Base-by-base conservation (phyloP, 2,797 vertebrate species). In the Sarcoramphus papa region DNA sequence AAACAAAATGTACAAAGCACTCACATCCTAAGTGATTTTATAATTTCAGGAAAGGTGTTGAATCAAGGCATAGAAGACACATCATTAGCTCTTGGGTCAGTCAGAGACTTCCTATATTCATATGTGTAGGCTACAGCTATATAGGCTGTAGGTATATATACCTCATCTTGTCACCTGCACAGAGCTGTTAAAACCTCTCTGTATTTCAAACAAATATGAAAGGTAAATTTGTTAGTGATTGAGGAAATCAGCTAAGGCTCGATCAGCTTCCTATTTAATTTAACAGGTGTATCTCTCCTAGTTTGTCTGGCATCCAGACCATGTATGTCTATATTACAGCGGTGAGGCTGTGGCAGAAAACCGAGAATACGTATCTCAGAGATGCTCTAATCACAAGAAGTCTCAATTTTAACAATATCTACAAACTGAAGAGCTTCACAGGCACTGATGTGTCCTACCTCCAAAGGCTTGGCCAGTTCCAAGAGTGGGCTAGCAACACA, bases 321-420 rank as follows among this genome's bases (percentile, higher is more conserved):
- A 27, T 9, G 4, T 23, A 21, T n/a, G 12, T 50, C 40, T 59
- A 5, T 33, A 43, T 45, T 63, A 64, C 12, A 27, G 21, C 2
- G 2, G 23, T 74, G 21, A 76, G 9, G 18, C 51, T 65, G 12
- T 19, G 40, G 24, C 33, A 84, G 45, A 77, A 45, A 80, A 73
- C 6, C 1, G 1, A 72, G 33, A 86, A 28, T 12, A 30, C 0
- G 0, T 50, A 35, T 18, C 4, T 37, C 43, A 80, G 60, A 80
- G 53, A 25, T 43, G 10, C 25, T 78, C 13, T 33, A 69, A 70
- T 54, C n/a, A 70, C 25, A 43, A 56, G 30, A 62, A 60, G 24
- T 15, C 31, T 21, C 8, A 3, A 3, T 84, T 60, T 69, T 85
- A 68, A 59, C 30, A 53, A 33, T 33, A 37, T 9, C 20, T 59